Evolutionary conservation across 92 coral and sea anemone species (phyloP).

Genomic region (Zoanthus gigantus): DNA sequence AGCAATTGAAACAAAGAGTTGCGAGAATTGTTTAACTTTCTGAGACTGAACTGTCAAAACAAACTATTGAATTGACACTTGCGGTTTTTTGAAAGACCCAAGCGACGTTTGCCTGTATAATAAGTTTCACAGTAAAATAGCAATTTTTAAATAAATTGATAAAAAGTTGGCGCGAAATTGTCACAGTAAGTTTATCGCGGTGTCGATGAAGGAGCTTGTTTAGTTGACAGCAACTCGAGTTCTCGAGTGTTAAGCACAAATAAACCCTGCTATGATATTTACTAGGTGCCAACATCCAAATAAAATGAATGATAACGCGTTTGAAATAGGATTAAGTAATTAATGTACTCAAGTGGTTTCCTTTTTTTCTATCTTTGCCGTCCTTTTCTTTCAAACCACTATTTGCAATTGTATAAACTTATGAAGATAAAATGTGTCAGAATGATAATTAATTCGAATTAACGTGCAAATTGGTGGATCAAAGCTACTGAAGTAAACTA

Average conservation of each 20-base stretch:
- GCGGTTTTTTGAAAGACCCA: constrained; percentile 21
- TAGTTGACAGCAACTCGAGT: background rate
- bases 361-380: background rate
- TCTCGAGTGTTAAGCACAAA: background rate
- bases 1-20: constrained; percentile 25
- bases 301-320: constrained; percentile 37
- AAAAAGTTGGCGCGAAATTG: constrained; percentile 26
- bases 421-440: constrained; percentile 21
- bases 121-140: background rate
- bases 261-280: background rate
- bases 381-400: background rate
- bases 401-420: constrained; percentile 27
- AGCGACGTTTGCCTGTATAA: background rate
- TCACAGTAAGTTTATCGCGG: background rate
- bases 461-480: constrained; percentile 23
- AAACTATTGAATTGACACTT: constrained; percentile 20
- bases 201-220: background rate
- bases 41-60: constrained; percentile 28
- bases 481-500: constrained; percentile 3
- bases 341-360: constrained; percentile 29
- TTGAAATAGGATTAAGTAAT: constrained; percentile 64
- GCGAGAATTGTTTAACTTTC: background rate
- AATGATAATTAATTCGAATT: constrained; percentile 28
- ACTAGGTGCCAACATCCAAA: constrained; percentile 18
- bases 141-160: background rate